These are phyloP conservation scores for Epinotia demarniana DNA, from an alignment of 2,888 invertebrate species.

Conservation along the genomic window DNA sequence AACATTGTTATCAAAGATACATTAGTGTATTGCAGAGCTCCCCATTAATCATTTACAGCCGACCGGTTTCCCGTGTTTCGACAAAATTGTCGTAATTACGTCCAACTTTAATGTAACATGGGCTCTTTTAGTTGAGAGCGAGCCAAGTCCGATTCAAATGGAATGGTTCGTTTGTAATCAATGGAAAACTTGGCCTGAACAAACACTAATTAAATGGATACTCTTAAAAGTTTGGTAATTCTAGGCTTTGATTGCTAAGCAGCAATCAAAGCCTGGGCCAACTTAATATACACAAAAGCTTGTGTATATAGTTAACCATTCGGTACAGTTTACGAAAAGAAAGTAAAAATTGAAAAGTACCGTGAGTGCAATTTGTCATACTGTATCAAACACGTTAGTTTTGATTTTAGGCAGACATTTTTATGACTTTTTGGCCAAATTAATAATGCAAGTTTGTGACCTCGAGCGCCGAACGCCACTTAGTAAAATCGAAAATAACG, in stretches of 20 bases:
- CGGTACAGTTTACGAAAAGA: background rate
- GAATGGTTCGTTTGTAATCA: constrained; percentile 7
- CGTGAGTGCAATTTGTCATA: too few relatives aligned
- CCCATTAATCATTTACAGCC: constrained; percentile 23
- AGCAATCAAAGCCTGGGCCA: too few relatives aligned
- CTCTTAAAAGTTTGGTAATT: constrained; percentile 6
- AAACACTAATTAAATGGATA: constrained; percentile 19
- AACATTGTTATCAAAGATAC: constrained; percentile 24
- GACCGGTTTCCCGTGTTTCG: background rate
- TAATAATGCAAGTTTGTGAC: too few relatives aligned
- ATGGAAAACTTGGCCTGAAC: constrained; percentile 5
- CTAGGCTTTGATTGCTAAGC: constrained; percentile 2
- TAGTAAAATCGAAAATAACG: too few relatives aligned
- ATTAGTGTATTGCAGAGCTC: constrained; percentile 8
- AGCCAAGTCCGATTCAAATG: constrained; percentile 12
- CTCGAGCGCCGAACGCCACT: too few relatives aligned
- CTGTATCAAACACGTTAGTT: too few relatives aligned
- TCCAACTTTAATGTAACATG: background rate
- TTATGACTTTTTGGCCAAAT: background rate
- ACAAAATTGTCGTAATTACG: background rate
- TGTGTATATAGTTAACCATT: background rate
- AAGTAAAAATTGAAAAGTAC: background rate
- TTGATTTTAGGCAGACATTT: too few relatives aligned
- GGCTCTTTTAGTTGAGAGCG: background rate
- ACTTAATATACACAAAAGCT: too few relatives aligned